A percentile compares a stretch with the other conserved stretches of the same genome.
Evolutionary conservation across 2,888 invertebrate genomes (phyloP).

Genomic region (Acleris emargana): DNA sequence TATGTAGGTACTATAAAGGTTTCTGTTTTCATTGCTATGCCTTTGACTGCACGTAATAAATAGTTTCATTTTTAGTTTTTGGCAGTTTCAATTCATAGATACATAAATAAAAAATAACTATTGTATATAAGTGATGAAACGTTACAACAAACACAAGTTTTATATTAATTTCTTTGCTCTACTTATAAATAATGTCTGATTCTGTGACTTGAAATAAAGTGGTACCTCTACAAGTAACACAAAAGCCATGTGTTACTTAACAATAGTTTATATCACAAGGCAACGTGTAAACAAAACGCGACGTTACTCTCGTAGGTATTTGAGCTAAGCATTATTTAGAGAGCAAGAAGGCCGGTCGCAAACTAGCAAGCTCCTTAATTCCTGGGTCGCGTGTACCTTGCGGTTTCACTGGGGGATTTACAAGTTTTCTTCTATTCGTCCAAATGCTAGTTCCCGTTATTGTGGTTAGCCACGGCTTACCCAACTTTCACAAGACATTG

Average conservation of each 20-base stretch:
- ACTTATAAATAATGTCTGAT: too few species aligned
- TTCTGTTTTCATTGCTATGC: background rate
- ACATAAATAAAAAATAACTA: too few species aligned
- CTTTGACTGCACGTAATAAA: too few species aligned
- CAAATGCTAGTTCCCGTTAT: conserved; percentile 67
- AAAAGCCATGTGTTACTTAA: background rate
- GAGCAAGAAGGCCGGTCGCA: conserved; percentile 39
- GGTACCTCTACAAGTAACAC: too few species aligned
- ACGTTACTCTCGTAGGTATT: conserved; percentile 21
- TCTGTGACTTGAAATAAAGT: too few species aligned
- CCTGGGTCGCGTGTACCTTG: conserved; percentile 65
- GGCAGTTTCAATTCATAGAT: too few species aligned
- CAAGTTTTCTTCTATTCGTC: conserved; percentile 76
- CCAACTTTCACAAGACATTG: conserved; percentile 49
- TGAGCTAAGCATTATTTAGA: conserved; percentile 38
- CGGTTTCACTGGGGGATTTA: conserved; percentile 70
- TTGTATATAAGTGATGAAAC: too few species aligned
- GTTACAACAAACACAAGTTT: too few species aligned
- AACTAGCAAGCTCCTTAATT: conserved; percentile 49
- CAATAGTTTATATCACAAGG: background rate
- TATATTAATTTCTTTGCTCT: too few species aligned
- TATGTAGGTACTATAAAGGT: background rate
- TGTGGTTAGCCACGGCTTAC: conserved; percentile 50
- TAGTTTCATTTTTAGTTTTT: too few species aligned
- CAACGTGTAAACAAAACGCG: conserved; percentile 22